Percentiles rank a stretch among this genome's conserved stretches.
Evolutionary conservation across 2,888 invertebrate species (phyloP).

Genomic region (Callimorpha dominula): DNA sequence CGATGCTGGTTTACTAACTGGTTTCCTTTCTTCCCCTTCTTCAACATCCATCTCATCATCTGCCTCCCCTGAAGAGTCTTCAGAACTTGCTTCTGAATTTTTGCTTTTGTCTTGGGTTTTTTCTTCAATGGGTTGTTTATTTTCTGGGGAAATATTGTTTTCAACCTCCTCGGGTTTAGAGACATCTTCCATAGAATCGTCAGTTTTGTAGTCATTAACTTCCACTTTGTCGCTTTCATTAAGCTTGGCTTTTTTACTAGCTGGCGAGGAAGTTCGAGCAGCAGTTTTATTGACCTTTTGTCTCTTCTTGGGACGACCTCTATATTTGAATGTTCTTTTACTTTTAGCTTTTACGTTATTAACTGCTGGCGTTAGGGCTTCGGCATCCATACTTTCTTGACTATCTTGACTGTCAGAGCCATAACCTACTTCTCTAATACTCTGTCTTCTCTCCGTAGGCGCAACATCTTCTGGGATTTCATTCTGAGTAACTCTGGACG

Average conservation of each 20-base stretch:
- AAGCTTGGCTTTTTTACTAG: slow-evolving; percentile 72
- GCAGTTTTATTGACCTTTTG: slow-evolving; percentile 62
- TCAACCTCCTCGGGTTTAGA: slow-evolving; percentile 46
- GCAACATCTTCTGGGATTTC: slow-evolving; percentile 60
- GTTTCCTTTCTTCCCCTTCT: slow-evolving; percentile 81
- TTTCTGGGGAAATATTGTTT: slow-evolving; percentile 53
- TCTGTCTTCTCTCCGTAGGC: slow-evolving; percentile 65
- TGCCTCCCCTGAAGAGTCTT: slow-evolving; percentile 89
- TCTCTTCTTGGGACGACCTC: slow-evolving; percentile 77
- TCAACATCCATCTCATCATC: slow-evolving; percentile 90
- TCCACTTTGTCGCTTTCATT: slow-evolving; percentile 55
- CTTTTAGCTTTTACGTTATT: slow-evolving; percentile 65
- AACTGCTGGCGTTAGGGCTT: slow-evolving; percentile 53
- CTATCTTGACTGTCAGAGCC: slow-evolving; percentile 82
- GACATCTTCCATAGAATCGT: slow-evolving; percentile 66
- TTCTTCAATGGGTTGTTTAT: slow-evolving; percentile 51
- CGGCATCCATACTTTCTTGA: slow-evolving; percentile 68
- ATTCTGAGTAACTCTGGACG: slow-evolving; percentile 64
- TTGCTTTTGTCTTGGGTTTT: slow-evolving; percentile 68
- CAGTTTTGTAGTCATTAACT: slow-evolving; percentile 65
- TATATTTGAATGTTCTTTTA: slow-evolving; percentile 85
- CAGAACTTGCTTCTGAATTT: slow-evolving; percentile 83
- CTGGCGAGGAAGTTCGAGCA: slow-evolving; percentile 62
- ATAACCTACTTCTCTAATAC: slow-evolving; percentile 66
- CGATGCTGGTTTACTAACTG: slow-evolving; percentile 74